Conservation (phyloP, 2,113 vertebrate genomes). For the Sceloporus undulatus region DNA sequence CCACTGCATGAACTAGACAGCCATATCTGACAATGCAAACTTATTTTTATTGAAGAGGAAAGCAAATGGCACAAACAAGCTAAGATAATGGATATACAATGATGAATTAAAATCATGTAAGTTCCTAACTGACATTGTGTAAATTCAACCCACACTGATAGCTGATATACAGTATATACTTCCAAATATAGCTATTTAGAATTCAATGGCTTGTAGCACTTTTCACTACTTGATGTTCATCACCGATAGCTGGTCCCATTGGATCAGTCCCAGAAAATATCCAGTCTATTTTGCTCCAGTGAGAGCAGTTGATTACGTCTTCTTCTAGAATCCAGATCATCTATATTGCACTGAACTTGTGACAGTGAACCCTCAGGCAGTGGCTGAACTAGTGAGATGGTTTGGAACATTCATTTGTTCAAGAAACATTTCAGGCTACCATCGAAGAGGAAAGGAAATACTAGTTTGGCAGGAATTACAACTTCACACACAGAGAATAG, state of each 20-base stretch:
- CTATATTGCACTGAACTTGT: not conserved
- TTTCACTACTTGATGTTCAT: not conserved
- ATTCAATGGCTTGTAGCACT: not conserved
- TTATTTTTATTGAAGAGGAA: too few relatives aligned
- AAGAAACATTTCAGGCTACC: not conserved
- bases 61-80: too few relatives aligned
- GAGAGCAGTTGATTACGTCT: not conserved
- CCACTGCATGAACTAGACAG: too few relatives aligned
- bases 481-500: not conserved
- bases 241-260: not conserved
- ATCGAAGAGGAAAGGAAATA: not conserved
- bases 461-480: not conserved
- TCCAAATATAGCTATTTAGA: too few relatives aligned
- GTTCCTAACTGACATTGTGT: too few relatives aligned
- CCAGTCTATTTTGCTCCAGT: not conserved
- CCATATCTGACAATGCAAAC: too few relatives aligned
- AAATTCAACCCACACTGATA: too few relatives aligned
- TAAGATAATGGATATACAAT: too few relatives aligned
- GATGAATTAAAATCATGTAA: too few relatives aligned
- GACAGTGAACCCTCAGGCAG: not conserved
- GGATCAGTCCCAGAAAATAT: not conserved
- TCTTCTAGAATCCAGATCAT: not conserved
- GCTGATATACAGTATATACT: too few relatives aligned
- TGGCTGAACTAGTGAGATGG: not conserved
- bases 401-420: not conserved